Conservation (phyloP, 2,797 vertebrate genomes). For the Sandelia bainsii region DNA sequence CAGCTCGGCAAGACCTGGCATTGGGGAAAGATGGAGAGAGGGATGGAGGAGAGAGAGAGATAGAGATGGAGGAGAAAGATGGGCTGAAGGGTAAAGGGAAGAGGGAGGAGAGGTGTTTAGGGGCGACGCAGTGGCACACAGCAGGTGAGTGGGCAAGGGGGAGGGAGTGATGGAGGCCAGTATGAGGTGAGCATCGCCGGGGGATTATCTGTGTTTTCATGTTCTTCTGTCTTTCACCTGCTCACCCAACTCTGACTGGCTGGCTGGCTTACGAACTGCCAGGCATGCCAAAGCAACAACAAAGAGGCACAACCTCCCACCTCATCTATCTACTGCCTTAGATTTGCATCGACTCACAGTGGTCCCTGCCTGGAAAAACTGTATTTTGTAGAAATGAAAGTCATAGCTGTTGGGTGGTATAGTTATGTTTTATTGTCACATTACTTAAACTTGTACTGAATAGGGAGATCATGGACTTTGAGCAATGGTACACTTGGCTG, state of each 20-base stretch:
- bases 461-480: neutral
- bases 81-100: slow-evolving; percentile 81
- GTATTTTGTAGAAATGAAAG: neutral
- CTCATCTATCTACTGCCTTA: slow-evolving; percentile 41
- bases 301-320: slow-evolving; percentile 52
- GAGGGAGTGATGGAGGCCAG: slow-evolving; percentile 61
- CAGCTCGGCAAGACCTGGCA: slow-evolving; percentile 71
- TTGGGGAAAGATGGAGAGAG: slow-evolving; percentile 61
- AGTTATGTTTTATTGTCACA: neutral
- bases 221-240: slow-evolving; percentile 82
- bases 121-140: slow-evolving; percentile 59
- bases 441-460: neutral
- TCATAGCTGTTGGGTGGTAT: neutral
- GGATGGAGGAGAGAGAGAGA: slow-evolving; percentile 28
- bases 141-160: slow-evolving; percentile 69
- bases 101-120: slow-evolving; percentile 64
- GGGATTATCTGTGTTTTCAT: slow-evolving; percentile 83
- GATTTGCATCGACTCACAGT: slow-evolving; percentile 18
- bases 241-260: slow-evolving; percentile 78
- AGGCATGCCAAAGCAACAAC: slow-evolving; percentile 67
- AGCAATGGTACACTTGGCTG: neutral
- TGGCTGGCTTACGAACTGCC: slow-evolving; percentile 59
- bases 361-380: neutral
- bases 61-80: slow-evolving; percentile 49
- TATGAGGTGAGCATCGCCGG: slow-evolving; percentile 62